Evolutionary conservation across 2,797 vertebrate species (phyloP), one percentile per base, ranked within the genome.

Genomic region (Melanotaenia pygmaea): DNA sequence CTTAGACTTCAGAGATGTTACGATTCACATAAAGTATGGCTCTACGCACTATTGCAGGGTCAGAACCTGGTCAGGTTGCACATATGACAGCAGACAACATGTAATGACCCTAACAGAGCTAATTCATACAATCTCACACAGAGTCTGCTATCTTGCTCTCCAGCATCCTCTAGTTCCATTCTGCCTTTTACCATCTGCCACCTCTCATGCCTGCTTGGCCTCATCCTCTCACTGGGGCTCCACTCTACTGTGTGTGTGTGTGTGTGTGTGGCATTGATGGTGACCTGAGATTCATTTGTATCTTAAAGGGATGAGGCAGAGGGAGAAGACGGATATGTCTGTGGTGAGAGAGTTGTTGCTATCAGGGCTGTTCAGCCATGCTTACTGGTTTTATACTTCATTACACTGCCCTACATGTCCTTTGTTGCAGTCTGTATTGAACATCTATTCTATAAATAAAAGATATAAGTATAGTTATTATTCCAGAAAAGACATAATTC

Each of bases 301-400:
- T 70, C 71, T 50, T 76, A 70, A 84, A 87, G 83, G 77, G 68
- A 76, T 45, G 77, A 82, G 61, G 70, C 61, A 65, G 76, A 75
- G 74, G 45, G 67, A 77, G 78, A 69, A 76, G 63, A 61, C 63
- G 68, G 74, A 85, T 81, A 64, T 76, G 76, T 91, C 82, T 85
- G 79, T 77, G 81, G 72, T 28, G 70, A 79, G 77, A 85, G 78
- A 78, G 67, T 50, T 64, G 82, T 86, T 88, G 83, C 92, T 92
- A 92, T 89, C 78, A 62, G 84, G 77, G 80, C 72, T 77, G 82
- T 82, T 82, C 88, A 86, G 88, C 81, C 82, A 72, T 72, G 72
- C 67, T 77, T 45, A 64, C 74, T 63, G 62, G 67, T 90, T 85
- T 83, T 86, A 89, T 83, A 79, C 50, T 73, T 75, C 79, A 68